phyloP scores from a whole-genome alignment of 2,797 vertebrate species.

The Capromys pilorides region DNA sequence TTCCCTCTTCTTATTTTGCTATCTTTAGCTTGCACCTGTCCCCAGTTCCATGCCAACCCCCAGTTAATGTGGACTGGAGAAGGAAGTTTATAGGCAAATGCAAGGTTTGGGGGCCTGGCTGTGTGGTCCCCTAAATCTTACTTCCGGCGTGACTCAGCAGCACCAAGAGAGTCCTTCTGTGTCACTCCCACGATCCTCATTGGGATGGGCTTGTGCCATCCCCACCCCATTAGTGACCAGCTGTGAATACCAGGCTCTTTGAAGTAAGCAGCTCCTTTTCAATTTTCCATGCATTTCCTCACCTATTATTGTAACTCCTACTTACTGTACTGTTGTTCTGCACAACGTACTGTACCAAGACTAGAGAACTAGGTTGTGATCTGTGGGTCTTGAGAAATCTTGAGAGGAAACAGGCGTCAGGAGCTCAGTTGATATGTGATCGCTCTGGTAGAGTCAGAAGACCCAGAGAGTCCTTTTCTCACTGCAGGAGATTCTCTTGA shows the following conservation, averaged over 20 bases:
- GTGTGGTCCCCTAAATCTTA: background rate
- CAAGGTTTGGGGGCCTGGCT: background rate
- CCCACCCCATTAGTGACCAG: background rate
- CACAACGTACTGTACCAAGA: fast-evolving
- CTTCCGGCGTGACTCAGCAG: too few relatives aligned
- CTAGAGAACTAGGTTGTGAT: background rate
- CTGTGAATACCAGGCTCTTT: background rate
- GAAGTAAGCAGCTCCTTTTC: background rate
- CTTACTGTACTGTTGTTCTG: background rate
- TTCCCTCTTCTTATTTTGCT: background rate
- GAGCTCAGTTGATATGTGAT: background rate
- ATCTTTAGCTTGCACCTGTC: background rate
- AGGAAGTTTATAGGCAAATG: background rate
- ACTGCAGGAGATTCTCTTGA: background rate
- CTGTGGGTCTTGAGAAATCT: background rate
- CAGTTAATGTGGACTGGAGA: background rate
- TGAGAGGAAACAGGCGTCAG: background rate
- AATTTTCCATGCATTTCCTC: background rate
- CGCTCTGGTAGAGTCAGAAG: background rate
- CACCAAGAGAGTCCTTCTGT: too few relatives aligned
- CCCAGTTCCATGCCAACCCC: background rate
- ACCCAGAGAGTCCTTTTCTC: background rate
- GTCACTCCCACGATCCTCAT: background rate
- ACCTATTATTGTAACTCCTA: too few relatives aligned
- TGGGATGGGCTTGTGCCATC: too few relatives aligned